Conservation (phyloP, 1,140 invertebrate species). For the Agrypnia vestita region DNA sequence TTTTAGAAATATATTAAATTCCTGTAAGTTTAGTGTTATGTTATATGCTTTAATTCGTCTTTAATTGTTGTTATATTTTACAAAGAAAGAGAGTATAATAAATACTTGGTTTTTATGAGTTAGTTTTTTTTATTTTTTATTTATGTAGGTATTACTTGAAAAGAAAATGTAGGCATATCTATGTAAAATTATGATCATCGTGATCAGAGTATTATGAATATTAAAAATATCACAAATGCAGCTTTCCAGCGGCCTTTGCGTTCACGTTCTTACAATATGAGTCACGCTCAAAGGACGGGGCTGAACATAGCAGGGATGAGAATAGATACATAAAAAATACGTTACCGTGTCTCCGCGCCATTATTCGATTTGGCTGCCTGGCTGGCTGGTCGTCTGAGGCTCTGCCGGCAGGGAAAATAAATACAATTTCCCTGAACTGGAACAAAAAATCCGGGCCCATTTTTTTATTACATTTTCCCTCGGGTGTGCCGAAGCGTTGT, state of each 20-base stretch:
- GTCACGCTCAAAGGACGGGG: background rate
- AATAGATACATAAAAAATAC: constrained; percentile 8
- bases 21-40: no score
- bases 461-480: constrained; percentile 29
- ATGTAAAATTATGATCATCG: background rate
- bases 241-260: background rate
- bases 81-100: no score
- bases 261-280: background rate
- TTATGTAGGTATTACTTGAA: no score
- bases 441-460: constrained; percentile 13
- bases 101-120: no score
- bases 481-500: background rate
- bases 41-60: no score
- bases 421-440: background rate
- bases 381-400: background rate
- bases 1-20: no score
- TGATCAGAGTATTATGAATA: constrained; percentile 9
- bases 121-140: no score
- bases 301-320: background rate
- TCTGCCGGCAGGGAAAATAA: background rate
- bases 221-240: background rate
- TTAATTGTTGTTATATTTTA: no score
- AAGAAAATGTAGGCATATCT: no score
- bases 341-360: background rate
- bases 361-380: constrained; percentile 10